Evolutionary conservation across 2,888 invertebrate genomes (phyloP).

Genomic region (Andrena trimmerana): DNA sequence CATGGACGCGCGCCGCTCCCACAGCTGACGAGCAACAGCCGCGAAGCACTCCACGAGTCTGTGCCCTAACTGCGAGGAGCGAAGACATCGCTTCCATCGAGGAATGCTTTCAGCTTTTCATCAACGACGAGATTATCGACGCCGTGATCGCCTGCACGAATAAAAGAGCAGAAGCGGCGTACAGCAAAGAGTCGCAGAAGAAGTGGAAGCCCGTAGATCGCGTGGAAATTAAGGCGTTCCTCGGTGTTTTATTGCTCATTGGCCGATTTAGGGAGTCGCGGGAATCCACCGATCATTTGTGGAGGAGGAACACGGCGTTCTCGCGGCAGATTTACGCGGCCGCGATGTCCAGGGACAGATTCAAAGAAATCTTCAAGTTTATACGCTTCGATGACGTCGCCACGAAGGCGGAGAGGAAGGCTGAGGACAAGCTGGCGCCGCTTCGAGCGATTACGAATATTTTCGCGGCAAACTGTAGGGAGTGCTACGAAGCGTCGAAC

Average conservation of each 20-base stretch:
- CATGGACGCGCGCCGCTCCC: constrained; percentile 3
- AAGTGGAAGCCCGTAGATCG: constrained; percentile 15
- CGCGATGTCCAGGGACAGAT: constrained; percentile 8
- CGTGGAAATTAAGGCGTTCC: constrained; percentile 6
- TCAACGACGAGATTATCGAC: constrained; percentile 4
- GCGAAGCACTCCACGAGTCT: neutral
- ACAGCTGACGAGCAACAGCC: neutral
- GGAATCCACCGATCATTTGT: neutral
- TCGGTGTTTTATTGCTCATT: neutral
- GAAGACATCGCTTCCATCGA: neutral
- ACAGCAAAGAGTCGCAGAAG: neutral
- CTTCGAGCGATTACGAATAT: neutral
- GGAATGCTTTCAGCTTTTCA: constrained; percentile 18
- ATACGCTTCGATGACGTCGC: neutral
- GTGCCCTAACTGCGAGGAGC: neutral
- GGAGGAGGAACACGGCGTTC: neutral
- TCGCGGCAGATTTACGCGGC: neutral
- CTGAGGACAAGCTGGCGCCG: neutral
- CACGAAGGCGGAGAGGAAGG: neutral
- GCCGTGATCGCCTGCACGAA: neutral
- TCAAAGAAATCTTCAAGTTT: neutral
- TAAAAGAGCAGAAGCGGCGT: neutral
- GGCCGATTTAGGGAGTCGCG: neutral
- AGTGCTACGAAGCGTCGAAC: neutral
- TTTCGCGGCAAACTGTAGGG: constrained; percentile 3